A percentile compares a stretch with the other conserved stretches of the same genome.
phyloP scores from a whole-genome alignment of 2,888 invertebrate species.

The Mylabris sibirica region DNA sequence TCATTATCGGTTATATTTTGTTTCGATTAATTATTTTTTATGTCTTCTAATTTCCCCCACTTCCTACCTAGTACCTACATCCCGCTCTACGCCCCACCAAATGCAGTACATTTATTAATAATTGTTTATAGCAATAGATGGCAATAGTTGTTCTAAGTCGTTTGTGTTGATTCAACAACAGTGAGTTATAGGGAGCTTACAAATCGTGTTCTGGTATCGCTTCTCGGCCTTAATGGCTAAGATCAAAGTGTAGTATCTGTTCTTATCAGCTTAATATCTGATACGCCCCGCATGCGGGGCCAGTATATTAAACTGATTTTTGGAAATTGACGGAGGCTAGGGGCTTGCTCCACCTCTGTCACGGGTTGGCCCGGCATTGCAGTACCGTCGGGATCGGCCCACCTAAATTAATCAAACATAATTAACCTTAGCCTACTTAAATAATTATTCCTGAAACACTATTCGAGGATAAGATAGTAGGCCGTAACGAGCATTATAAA shows the following conservation, averaged over 20 bases:
- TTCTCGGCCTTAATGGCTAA: constrained; percentile 61
- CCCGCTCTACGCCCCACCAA: background rate
- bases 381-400: constrained; percentile 72
- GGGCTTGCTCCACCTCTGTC: constrained; percentile 73
- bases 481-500: too few relatives aligned
- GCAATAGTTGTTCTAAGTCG: background rate
- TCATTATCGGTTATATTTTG: background rate
- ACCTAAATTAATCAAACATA: constrained; percentile 33
- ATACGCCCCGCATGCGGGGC: constrained; percentile 65
- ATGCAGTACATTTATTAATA: too few relatives aligned
- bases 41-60: background rate
- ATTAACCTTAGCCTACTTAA: too few relatives aligned
- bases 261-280: constrained; percentile 77
- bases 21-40: background rate
- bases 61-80: too few relatives aligned
- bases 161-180: background rate
- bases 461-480: too few relatives aligned
- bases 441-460: too few relatives aligned
- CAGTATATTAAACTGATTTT: constrained; percentile 66
- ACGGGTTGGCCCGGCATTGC: constrained; percentile 75
- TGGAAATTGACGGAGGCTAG: constrained; percentile 64
- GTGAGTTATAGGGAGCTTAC: background rate
- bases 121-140: background rate
- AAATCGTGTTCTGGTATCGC: constrained; percentile 20
- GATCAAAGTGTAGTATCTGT: constrained; percentile 73